These are phyloP conservation scores for Naja naja DNA, from an alignment of 2,113 vertebrate genomes.

Conservation along the genomic window DNA sequence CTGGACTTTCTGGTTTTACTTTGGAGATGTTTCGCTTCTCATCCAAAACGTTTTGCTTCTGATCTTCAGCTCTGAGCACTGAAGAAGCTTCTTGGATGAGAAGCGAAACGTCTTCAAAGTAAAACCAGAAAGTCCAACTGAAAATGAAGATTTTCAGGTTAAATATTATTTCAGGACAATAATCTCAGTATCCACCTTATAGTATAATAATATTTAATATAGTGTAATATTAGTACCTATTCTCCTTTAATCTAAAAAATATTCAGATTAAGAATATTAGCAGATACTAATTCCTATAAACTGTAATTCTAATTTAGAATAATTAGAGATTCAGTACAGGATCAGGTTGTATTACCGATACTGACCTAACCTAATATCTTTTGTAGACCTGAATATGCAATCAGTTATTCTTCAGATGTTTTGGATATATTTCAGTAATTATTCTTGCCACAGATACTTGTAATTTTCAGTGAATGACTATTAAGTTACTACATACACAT, in stretches of 20 bases:
- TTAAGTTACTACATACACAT: background rate
- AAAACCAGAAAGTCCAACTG: too few relatives aligned
- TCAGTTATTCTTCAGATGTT: background rate
- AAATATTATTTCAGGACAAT: background rate
- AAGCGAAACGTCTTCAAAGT: too few relatives aligned
- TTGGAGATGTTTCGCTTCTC: too few relatives aligned
- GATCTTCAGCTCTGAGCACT: too few relatives aligned
- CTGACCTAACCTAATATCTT: background rate
- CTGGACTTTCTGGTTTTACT: too few relatives aligned
- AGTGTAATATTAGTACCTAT: background rate
- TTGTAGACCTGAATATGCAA: background rate
- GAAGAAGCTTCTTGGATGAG: too few relatives aligned
- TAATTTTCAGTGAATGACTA: background rate
- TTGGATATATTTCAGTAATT: background rate
- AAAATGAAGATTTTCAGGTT: background rate
- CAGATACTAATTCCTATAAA: background rate
- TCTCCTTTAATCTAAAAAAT: background rate
- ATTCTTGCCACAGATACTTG: background rate
- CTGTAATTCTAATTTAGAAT: background rate
- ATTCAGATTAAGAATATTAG: background rate
- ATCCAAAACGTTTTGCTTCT: too few relatives aligned
- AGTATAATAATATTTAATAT: background rate
- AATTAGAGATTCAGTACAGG: background rate
- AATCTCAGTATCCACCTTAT: background rate
- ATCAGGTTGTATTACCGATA: background rate